Evolutionary conservation across 2,113 vertebrate genomes (phyloP).

Genomic region (Corythaeola cristata): DNA sequence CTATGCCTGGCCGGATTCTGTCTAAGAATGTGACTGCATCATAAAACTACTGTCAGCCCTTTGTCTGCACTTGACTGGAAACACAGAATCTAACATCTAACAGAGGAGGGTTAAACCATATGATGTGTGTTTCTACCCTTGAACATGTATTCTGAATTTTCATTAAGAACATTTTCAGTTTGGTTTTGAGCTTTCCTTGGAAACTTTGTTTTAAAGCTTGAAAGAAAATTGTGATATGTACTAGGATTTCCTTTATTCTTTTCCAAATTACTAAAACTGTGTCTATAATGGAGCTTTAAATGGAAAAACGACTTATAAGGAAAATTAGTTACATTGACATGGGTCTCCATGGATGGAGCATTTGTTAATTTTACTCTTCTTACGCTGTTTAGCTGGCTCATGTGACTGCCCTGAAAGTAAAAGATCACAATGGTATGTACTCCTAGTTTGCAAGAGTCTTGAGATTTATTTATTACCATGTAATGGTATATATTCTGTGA

Average conservation of each 20-base stretch:
- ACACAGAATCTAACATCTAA: not conserved
- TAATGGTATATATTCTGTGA: not conserved
- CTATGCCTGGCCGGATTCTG: not conserved
- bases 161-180: not conserved
- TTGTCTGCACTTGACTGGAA: not conserved
- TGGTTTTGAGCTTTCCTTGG: not conserved
- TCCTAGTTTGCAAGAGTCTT: not conserved
- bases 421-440: conserved; percentile 86
- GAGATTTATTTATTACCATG: not conserved
- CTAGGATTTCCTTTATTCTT: not conserved
- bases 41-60: not conserved
- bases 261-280: not conserved
- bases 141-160: not conserved
- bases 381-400: conserved; percentile 82
- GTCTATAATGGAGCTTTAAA: not conserved
- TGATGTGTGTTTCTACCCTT: not conserved
- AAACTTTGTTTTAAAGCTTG: not conserved
- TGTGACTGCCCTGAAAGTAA: conserved; percentile 84
- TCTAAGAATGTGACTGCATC: not conserved
- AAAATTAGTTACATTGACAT: not conserved
- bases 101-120: not conserved
- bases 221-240: not conserved
- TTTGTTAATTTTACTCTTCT: conserved; percentile 16
- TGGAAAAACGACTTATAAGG: not conserved
- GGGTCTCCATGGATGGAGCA: not conserved